Evolutionary conservation across 2,888 invertebrate species (phyloP).

Genomic region (Lasioglossum calceatum): DNA sequence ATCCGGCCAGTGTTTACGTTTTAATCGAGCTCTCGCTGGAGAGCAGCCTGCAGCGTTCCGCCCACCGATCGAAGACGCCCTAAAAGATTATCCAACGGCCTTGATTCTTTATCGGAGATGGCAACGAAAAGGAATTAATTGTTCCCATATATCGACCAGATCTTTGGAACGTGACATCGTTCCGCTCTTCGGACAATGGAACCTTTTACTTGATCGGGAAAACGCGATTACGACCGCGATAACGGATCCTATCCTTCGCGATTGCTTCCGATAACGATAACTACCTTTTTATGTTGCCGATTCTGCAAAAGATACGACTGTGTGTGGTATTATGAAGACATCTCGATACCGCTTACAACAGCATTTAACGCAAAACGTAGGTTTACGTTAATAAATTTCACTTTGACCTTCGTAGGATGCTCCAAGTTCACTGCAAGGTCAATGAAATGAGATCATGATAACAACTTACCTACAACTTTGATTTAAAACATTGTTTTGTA

Average conservation of each 20-base stretch:
- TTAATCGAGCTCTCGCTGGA: neutral
- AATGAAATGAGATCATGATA: too few relatives aligned
- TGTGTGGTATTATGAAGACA: neutral
- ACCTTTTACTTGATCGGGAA: neutral
- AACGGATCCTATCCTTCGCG: neutral
- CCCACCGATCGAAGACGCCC: constrained; percentile 8
- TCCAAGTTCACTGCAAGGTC: neutral
- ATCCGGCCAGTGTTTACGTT: neutral
- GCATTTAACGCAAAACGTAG: neutral
- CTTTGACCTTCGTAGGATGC: neutral
- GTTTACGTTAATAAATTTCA: neutral
- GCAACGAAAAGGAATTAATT: neutral
- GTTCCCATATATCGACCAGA: neutral
- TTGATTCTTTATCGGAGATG: neutral
- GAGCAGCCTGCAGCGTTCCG: neutral
- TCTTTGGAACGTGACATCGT: neutral
- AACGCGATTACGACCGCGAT: neutral
- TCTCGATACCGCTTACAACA: neutral
- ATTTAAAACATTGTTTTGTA: too few relatives aligned
- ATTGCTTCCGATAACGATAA: neutral
- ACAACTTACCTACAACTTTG: too few relatives aligned
- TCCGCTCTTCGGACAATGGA: neutral
- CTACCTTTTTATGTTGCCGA: neutral
- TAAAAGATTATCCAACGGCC: neutral
- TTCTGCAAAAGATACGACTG: neutral